Percentiles rank a stretch among this genome's conserved stretches.
phyloP scores from a whole-genome alignment of 1,140 invertebrate genomes.

The Tetragonula clypearis region DNA sequence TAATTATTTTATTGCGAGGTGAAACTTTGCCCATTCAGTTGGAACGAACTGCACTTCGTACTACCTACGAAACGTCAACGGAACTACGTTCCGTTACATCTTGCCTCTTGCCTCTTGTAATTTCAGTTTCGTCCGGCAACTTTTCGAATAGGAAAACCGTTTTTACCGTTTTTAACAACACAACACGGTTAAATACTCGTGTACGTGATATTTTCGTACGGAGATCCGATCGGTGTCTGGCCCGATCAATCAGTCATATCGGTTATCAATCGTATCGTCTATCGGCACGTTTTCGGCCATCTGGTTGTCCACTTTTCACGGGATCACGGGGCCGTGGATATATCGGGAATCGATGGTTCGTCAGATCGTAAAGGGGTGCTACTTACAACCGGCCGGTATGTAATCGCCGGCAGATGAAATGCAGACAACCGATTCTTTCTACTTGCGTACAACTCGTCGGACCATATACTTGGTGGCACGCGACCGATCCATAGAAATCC shows the following conservation, averaged over 20 bases:
- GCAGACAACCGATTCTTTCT: conserved; percentile 46
- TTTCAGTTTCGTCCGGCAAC: neutral
- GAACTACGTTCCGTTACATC: neutral
- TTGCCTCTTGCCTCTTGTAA: neutral
- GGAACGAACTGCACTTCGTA: conserved; percentile 37
- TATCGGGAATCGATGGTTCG: conserved; percentile 56
- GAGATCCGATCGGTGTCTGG: neutral
- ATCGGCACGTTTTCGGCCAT: conserved; percentile 5
- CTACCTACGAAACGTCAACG: conserved; percentile 11
- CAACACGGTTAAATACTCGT: neutral
- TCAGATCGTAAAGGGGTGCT: conserved; percentile 57
- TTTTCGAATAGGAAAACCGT: neutral
- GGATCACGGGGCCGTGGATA: neutral
- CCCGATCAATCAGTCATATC: neutral
- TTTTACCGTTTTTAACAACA: neutral
- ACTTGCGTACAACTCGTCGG: conserved; percentile 60
- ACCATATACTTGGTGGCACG: conserved; percentile 75
- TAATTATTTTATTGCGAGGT: conserved; percentile 17
- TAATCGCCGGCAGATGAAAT: conserved; percentile 61
- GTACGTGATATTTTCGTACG: neutral
- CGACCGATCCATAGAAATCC: conserved; percentile 79
- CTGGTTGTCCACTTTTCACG: neutral
- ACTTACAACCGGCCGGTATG: conserved; percentile 59
- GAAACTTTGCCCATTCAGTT: conserved; percentile 53
- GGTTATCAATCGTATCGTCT: neutral